Evolutionary conservation across 2,113 vertebrate genomes (phyloP).

Genomic region (Lophura nycthemera): DNA sequence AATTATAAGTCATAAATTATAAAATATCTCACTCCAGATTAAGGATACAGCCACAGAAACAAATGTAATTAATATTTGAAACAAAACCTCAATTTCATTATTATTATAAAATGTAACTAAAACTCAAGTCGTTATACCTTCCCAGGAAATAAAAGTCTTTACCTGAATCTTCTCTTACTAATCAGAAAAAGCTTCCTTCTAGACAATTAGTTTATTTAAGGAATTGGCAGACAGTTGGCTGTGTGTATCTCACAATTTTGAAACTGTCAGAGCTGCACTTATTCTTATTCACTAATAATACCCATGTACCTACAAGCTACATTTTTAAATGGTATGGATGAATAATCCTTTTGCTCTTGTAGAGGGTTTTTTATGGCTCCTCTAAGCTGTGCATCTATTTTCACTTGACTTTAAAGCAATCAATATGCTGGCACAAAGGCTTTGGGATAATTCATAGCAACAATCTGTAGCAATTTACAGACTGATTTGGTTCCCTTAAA

Average conservation of each 20-base stretch:
- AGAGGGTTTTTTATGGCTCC: slow-evolving; percentile 35
- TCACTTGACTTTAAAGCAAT: slow-evolving; percentile 62
- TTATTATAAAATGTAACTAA: not conserved
- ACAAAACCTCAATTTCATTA: not conserved
- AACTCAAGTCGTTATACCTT: not conserved
- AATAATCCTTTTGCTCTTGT: slow-evolving; percentile 54
- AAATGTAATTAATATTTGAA: slow-evolving; percentile 51
- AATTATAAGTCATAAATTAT: slow-evolving; percentile 55
- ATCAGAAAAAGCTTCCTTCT: slow-evolving; percentile 33
- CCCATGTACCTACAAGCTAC: slow-evolving; percentile 18
- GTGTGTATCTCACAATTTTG: not conserved
- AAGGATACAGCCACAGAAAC: not conserved
- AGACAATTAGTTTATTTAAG: slow-evolving; percentile 45
- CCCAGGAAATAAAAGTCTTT: not conserved
- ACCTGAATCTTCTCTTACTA: slow-evolving; percentile 10
- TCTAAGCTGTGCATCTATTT: slow-evolving; percentile 59
- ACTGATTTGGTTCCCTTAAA: slow-evolving; percentile 48
- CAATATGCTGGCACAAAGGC: slow-evolving; percentile 52
- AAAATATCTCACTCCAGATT: not conserved
- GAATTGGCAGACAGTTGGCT: slow-evolving; percentile 25
- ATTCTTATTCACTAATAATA: slow-evolving; percentile 45
- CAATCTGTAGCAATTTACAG: slow-evolving; percentile 48
- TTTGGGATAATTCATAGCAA: slow-evolving; percentile 63
- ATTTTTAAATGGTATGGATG: slow-evolving; percentile 40
- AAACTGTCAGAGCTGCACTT: slow-evolving; percentile 50